Evolutionary conservation across 2,797 vertebrate species (phyloP).

Genomic region (Pipistrellus pygmaeus): DNA sequence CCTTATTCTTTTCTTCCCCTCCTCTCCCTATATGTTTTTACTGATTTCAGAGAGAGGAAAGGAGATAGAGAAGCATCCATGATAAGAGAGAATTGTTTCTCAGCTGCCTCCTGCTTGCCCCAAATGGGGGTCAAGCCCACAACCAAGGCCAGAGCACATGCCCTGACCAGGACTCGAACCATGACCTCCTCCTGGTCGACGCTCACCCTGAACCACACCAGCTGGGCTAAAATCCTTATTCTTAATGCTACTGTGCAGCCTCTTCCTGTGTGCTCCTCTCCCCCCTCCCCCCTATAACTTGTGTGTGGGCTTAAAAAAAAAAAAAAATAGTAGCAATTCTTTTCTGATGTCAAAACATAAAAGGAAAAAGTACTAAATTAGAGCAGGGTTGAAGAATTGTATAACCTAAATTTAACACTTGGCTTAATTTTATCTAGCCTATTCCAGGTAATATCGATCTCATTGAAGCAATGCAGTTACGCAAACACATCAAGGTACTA

Average conservation of each 20-base stretch:
- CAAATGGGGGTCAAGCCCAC: too few relatives aligned
- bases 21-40: too few relatives aligned
- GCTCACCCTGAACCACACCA: too few relatives aligned
- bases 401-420: slow-evolving; percentile 33
- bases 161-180: too few relatives aligned
- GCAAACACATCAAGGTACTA: background rate
- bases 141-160: too few relatives aligned
- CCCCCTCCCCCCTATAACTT: background rate
- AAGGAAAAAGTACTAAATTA: slow-evolving; percentile 1
- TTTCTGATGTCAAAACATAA: slow-evolving; percentile 50
- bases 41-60: too few relatives aligned
- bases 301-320: slow-evolving; percentile 18
- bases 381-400: slow-evolving; percentile 31
- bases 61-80: too few relatives aligned
- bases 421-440: slow-evolving; percentile 3
- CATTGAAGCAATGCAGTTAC: background rate
- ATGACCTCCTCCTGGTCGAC: too few relatives aligned
- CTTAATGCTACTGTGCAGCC: background rate
- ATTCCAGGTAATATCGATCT: background rate
- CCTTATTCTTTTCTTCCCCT: background rate
- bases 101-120: too few relatives aligned
- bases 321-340: background rate
- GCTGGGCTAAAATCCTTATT: background rate
- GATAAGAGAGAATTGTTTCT: too few relatives aligned
- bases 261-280: background rate